These are phyloP conservation scores for Enteromius trimaculatus DNA, from an alignment of 2,797 vertebrate genomes.

Conservation along the genomic window DNA sequence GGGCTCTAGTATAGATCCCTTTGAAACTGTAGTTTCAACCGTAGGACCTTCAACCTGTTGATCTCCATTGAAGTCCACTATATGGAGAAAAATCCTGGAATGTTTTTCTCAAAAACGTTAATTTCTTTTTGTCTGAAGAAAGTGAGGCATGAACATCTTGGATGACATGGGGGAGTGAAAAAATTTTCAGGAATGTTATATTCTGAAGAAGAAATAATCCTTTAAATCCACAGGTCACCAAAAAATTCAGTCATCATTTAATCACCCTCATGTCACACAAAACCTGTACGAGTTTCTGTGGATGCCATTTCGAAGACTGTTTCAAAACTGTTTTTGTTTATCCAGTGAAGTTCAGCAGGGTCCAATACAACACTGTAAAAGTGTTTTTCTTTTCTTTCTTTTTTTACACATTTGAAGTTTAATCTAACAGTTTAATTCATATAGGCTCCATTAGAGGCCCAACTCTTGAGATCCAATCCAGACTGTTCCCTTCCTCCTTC, in stretches of 20 bases:
- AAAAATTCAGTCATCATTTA: not conserved
- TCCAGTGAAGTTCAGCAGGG: not conserved
- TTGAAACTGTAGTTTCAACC: not conserved
- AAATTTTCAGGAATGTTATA: not conserved
- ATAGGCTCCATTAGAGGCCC: conserved; percentile 88
- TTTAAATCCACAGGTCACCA: not conserved
- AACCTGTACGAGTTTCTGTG: not conserved
- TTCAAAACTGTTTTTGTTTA: not conserved
- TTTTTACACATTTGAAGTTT: not conserved
- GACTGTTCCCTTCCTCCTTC: conserved; percentile 57
- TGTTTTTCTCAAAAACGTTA: not conserved
- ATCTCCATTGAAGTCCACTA: not conserved
- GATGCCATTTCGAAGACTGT: not conserved
- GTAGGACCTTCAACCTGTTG: not conserved
- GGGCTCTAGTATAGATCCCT: no score
- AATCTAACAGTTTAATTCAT: conserved; percentile 49
- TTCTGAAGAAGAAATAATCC: not conserved
- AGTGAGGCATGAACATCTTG: not conserved
- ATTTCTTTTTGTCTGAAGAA: not conserved
- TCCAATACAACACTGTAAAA: not conserved
- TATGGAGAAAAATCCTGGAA: not conserved
- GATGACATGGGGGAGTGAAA: not conserved
- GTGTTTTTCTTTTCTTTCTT: not conserved
- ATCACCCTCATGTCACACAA: not conserved
- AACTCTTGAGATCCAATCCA: conserved; percentile 65